phyloP scores from a whole-genome alignment of 2,113 vertebrate genomes.

The Phalacrocorax pelagicus region DNA sequence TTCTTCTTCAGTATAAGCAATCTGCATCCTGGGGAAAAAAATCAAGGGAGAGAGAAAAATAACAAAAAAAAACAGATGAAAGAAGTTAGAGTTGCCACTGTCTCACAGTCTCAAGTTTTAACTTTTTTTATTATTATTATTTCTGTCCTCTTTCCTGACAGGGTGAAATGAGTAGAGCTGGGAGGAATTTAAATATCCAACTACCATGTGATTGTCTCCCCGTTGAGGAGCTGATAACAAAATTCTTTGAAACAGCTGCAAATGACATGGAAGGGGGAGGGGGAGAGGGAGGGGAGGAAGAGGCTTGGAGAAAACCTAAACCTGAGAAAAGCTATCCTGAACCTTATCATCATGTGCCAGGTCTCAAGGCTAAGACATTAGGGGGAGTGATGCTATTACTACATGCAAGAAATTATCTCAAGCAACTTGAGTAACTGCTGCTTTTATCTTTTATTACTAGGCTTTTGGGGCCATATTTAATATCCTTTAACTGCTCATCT shows the following conservation, averaged over 20 bases:
- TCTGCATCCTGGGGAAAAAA: not conserved
- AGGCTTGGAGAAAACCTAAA: not conserved
- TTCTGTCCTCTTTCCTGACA: not conserved
- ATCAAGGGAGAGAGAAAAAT: not conserved
- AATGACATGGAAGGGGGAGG: not conserved
- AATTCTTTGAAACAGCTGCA: not conserved
- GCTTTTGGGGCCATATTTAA: not conserved
- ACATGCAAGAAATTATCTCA: not conserved
- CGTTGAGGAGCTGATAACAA: not conserved
- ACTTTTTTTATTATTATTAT: not conserved
- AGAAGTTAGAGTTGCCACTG: not conserved
- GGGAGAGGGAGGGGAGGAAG: not conserved
- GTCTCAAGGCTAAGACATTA: not conserved
- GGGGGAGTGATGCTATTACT: not conserved
- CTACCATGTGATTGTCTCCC: not conserved
- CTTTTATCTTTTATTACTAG: constrained; percentile 38
- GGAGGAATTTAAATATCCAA: not conserved
- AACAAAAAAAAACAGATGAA: not conserved
- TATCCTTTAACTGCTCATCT: constrained; percentile 21
- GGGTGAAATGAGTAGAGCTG: not conserved
- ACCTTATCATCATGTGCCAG: not conserved
- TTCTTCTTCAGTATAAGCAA: not conserved
- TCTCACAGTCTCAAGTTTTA: not conserved
- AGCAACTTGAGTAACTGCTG: not conserved
- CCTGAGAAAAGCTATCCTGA: not conserved